Evolutionary conservation across 2,113 vertebrate species (phyloP).

Genomic region (Plotosus lineatus): DNA sequence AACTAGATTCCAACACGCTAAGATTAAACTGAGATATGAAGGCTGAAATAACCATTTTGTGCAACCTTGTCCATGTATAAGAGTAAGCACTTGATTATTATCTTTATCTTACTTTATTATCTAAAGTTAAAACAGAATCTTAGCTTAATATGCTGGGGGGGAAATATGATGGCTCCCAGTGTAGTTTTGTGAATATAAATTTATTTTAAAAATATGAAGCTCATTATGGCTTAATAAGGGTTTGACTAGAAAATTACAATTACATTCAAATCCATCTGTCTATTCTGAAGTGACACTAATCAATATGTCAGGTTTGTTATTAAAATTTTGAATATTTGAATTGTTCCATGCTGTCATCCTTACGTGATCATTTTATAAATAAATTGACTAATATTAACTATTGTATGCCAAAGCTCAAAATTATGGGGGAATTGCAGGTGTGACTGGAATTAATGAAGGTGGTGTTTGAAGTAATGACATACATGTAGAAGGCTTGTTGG

Average conservation of each 20-base stretch:
- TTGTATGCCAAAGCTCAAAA: constrained; percentile 61
- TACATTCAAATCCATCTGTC: constrained; percentile 49
- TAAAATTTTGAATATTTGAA: constrained; percentile 49
- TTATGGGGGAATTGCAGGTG: constrained; percentile 50
- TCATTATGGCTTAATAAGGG: constrained; percentile 34
- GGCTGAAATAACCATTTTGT: constrained; percentile 33
- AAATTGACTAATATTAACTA: constrained; percentile 41
- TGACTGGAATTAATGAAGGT: constrained; percentile 58
- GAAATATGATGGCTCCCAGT: constrained; percentile 55
- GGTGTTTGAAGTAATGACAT: constrained; percentile 59
- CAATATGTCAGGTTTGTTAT: constrained; percentile 30
- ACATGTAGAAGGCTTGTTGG: constrained; percentile 55
- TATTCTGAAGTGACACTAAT: constrained; percentile 45
- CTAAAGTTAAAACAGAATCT: constrained; percentile 67
- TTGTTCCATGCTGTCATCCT: constrained; percentile 37
- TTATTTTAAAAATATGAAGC: constrained; percentile 49
- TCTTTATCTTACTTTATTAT: too few species aligned
- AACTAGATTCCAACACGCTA: constrained; percentile 23
- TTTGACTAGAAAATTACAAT: constrained; percentile 35
- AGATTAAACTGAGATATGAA: not conserved
- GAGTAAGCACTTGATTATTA: too few species aligned
- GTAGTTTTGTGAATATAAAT: constrained; percentile 43
- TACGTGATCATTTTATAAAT: constrained; percentile 10
- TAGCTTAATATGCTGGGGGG: constrained; percentile 70
- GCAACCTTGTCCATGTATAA: not conserved